Base-by-base conservation (phyloP, 2,888 invertebrate species). In the Brachypterus glaber region DNA sequence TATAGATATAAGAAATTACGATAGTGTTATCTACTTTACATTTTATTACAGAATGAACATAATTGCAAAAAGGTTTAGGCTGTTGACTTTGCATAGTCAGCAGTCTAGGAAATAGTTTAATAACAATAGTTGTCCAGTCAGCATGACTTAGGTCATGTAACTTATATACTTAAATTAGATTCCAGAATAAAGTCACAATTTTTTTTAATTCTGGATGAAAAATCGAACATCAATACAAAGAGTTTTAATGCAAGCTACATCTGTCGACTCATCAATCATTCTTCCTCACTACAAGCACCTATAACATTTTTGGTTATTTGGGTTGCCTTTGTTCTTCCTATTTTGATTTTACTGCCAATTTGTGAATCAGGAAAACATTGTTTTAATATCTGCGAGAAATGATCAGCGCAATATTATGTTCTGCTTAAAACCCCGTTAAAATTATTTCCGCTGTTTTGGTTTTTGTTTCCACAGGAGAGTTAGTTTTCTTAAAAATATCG, bases 191-290 rank as follows among this genome's bases (percentile, higher is more conserved):
- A 5, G 17, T 33, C 13, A 17, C 33, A n/a, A 37, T 14, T 14
- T 24, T 37, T 17, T 8, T 29, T 17, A 14, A 5, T 32, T 38
- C 39, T 30, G 41, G n/a, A 37, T 48, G 40, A 49, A 47, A 44
- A 40, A 52, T 30, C 52, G 38, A 17, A 55, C 51, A 33, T 46
- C 44, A 24, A 53, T 43, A 34, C 51, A 50, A 37, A 49, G 34
- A 17, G 48, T 49, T 46, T 57, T 55, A 12, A 44, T 35, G 9
- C 50, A 44, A 15, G 46, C 41, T 37, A 54, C 46, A 35, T 55
- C 56, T 17, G 53, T 57, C 2, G 53, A 49, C 42, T 57, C 52
- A 33, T 57, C 53, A 17, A 47, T 48, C 25, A 56, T 48, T 39
- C 51, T 47, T 33, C 46, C 51, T 37, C 44, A 37, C 11, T 21